Evolutionary conservation across 1,140 invertebrate species (phyloP).

Genomic region (Heterodera schachtii): DNA sequence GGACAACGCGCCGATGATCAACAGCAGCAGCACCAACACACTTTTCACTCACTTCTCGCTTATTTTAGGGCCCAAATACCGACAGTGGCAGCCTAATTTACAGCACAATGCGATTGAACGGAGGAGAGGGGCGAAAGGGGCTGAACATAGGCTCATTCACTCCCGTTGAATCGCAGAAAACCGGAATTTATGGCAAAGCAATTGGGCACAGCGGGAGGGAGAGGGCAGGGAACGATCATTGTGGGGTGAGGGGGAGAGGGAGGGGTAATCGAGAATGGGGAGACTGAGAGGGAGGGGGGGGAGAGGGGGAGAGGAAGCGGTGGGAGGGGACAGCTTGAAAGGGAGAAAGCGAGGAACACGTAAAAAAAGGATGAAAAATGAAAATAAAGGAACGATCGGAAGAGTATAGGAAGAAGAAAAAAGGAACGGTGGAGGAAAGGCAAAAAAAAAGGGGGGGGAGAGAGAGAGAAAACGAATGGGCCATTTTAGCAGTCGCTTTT

Average conservation of each 20-base stretch:
- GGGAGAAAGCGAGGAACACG: neutral
- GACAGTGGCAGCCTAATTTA: neutral
- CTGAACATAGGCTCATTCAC: neutral
- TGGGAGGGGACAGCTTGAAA: neutral
- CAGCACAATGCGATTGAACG: neutral
- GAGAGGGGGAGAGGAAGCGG: neutral
- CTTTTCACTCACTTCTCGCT: neutral
- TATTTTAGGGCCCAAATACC: neutral
- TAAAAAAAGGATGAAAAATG: constrained; percentile 14
- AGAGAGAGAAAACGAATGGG: neutral
- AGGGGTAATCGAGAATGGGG: neutral
- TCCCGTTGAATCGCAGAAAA: constrained; percentile 3
- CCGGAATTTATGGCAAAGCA: constrained; percentile 9
- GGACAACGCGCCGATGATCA: neutral
- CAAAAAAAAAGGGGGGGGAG: neutral
- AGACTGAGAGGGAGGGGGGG: neutral
- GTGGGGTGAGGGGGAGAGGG: neutral
- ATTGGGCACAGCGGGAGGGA: neutral
- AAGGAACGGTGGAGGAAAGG: neutral
- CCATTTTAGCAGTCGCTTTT: neutral
- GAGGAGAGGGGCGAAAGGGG: neutral
- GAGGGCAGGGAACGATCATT: neutral
- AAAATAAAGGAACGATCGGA: neutral
- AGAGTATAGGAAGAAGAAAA: neutral
- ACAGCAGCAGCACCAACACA: neutral